Evolutionary conservation across 2,888 invertebrate genomes (phyloP).

Genomic region (Cataglyphis albicans): DNA sequence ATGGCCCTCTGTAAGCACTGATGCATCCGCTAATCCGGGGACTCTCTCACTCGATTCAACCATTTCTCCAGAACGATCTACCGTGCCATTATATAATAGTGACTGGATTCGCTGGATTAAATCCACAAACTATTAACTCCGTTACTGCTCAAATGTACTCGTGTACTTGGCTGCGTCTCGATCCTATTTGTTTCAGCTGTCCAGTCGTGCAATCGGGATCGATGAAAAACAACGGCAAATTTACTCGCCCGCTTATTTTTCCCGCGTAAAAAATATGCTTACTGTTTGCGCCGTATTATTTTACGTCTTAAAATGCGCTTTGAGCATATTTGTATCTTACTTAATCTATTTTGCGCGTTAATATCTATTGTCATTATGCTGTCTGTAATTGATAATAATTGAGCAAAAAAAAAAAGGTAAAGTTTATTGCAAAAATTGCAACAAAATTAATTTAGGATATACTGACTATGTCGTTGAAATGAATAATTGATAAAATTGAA

Average conservation of each 20-base stretch:
- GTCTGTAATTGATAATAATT: background rate
- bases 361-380: background rate
- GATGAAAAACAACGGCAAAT: constrained; percentile 25
- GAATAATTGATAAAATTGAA: constrained; percentile 59
- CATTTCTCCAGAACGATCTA: constrained; percentile 63
- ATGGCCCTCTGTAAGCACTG: constrained; percentile 65
- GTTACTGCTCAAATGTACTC: constrained; percentile 48
- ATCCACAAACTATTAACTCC: constrained; percentile 64
- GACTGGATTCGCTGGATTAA: constrained; percentile 53
- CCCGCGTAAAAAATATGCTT: constrained; percentile 1
- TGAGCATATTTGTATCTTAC: background rate
- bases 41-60: constrained; percentile 65
- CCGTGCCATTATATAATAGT: constrained; percentile 64
- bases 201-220: constrained; percentile 28
- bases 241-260: background rate
- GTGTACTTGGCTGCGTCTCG: constrained; percentile 32
- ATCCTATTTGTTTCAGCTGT: constrained; percentile 48
- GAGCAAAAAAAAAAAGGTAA: background rate
- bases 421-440: constrained; percentile 40
- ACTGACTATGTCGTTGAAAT: constrained; percentile 38
- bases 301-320: background rate
- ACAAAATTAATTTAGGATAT: constrained; percentile 34
- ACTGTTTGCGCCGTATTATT: background rate
- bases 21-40: constrained; percentile 69
- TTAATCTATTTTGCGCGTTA: background rate